Evolutionary conservation across 1,140 invertebrate genomes (phyloP).

Genomic region (Drosophila kohkoa): DNA sequence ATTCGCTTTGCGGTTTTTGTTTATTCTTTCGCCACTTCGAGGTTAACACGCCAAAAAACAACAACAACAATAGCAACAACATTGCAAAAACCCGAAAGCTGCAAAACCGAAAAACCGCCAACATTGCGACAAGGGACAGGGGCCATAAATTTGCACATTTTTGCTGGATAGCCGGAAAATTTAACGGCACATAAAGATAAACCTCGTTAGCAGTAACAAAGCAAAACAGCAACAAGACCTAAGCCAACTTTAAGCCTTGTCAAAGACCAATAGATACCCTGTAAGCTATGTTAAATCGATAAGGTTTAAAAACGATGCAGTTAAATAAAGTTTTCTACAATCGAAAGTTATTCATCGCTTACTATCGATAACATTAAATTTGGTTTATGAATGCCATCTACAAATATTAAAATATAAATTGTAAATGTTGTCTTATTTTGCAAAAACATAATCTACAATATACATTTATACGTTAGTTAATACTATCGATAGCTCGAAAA

Average conservation of each 20-base stretch:
- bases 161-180: conserved; percentile 44
- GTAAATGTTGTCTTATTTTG: no score
- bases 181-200: conserved; percentile 62
- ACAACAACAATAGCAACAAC: neutral
- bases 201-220: conserved; percentile 49
- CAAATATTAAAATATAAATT: no score
- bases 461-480: no score
- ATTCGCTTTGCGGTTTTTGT: conserved; percentile 51
- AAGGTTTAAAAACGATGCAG: no score
- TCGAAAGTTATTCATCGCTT: no score
- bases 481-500: no score
- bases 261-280: neutral
- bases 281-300: neutral
- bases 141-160: conserved; percentile 49
- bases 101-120: conserved; percentile 22
- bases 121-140: conserved; percentile 6
- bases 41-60: conserved; percentile 7
- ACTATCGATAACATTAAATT: neutral
- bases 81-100: neutral
- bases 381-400: no score
- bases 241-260: neutral
- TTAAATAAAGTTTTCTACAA: no score
- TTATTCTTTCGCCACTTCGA: neutral
- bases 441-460: no score
- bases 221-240: conserved; percentile 12